Percentiles rank a stretch among this genome's conserved stretches.
These are phyloP conservation scores for Cetoscarus ocellatus DNA, from an alignment of 2,797 vertebrate species.

Conservation along the genomic window DNA sequence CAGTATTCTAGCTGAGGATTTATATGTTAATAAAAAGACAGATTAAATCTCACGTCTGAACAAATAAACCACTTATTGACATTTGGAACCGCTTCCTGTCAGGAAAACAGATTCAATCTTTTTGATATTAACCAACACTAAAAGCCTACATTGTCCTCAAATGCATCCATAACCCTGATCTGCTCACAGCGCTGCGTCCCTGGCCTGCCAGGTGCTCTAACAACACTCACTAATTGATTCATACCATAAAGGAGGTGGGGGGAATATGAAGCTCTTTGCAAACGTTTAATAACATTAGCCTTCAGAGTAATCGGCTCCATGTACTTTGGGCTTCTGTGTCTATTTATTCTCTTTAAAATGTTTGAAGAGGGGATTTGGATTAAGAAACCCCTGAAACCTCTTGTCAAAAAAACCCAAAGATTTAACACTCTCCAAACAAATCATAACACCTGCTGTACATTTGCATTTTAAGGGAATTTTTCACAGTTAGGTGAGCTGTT, in stretches of 20 bases:
- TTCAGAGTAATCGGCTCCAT: conserved; percentile 46
- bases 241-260: conserved; percentile 45
- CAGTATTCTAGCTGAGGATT: too few species aligned
- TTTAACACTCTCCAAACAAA: conserved; percentile 46
- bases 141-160: conserved; percentile 34
- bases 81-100: neutral
- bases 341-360: conserved; percentile 62
- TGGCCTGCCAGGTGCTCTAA: conserved; percentile 52
- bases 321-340: conserved; percentile 36
- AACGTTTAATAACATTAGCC: conserved; percentile 66
- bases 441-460: conserved; percentile 35
- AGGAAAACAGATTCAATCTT: conserved; percentile 15
- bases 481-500: neutral
- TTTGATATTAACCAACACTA: conserved; percentile 12
- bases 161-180: conserved; percentile 44
- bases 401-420: conserved; percentile 51
- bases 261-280: conserved; percentile 53
- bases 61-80: too few species aligned
- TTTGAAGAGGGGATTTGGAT: conserved; percentile 44
- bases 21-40: too few species aligned
- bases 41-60: too few species aligned
- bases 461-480: conserved; percentile 13
- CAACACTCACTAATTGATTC: conserved; percentile 68
- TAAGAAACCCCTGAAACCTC: conserved; percentile 23
- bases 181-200: conserved; percentile 40